A percentile compares a stretch with the other conserved stretches of the same genome.
These are phyloP conservation scores for Tetranychus urticae DNA, from an alignment of 1,140 invertebrate genomes.

Conservation along the genomic window DNA sequence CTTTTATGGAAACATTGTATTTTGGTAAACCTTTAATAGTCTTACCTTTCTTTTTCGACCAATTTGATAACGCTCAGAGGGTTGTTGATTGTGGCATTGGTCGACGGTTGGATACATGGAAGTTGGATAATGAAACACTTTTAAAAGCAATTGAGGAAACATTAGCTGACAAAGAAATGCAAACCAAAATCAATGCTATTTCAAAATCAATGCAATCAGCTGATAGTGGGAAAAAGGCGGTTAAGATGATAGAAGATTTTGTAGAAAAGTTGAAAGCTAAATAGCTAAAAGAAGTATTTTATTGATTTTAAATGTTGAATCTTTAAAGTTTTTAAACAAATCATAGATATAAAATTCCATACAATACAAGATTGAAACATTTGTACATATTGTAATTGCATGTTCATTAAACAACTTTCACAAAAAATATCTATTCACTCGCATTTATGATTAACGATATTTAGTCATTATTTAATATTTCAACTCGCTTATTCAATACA, in stretches of 20 bases:
- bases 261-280: no score
- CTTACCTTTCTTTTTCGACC: slow-evolving; percentile 7
- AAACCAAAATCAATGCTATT: neutral
- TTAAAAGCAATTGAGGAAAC: neutral
- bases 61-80: slow-evolving; percentile 9
- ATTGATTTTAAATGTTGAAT: no score
- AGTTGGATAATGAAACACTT: neutral
- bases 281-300: no score
- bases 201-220: neutral
- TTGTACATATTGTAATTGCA: no score
- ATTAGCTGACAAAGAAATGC: neutral
- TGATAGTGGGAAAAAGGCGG: neutral
- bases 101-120: neutral
- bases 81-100: slow-evolving; percentile 5
- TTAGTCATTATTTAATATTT: no score
- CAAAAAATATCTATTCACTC: no score
- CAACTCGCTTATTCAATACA: no score
- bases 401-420: no score
- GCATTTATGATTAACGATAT: no score
- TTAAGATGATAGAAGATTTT: neutral
- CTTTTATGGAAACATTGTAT: neutral
- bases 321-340: no score
- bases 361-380: no score
- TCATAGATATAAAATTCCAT: no score
- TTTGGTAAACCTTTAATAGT: neutral